Evolutionary conservation across 1,140 invertebrate species (phyloP).

Genomic region (Sminthurinus signatus): DNA sequence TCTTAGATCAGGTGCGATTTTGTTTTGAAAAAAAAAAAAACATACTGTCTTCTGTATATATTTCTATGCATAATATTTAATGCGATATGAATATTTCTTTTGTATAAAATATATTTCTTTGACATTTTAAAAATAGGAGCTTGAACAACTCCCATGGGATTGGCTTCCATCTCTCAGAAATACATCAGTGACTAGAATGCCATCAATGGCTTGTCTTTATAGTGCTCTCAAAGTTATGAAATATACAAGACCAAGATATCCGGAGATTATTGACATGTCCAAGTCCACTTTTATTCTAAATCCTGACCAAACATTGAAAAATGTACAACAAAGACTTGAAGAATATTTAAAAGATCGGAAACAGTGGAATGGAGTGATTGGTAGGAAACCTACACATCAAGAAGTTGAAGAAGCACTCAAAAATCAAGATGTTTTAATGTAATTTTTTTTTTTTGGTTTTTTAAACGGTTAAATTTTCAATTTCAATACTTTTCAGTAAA

Average conservation of each 20-base stretch:
- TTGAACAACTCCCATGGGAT: constrained; percentile 38
- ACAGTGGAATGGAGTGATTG: constrained; percentile 29
- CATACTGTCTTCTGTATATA: too few species aligned
- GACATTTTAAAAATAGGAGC: constrained; percentile 25
- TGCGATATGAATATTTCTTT: too few species aligned
- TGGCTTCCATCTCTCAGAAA: constrained; percentile 20
- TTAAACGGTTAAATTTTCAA: too few species aligned
- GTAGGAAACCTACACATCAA: constrained; percentile 8
- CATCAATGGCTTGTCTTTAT: constrained; percentile 27
- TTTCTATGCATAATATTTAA: too few species aligned
- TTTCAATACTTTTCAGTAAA: too few species aligned
- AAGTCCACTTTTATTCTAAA: constrained; percentile 32
- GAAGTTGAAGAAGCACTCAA: constrained; percentile 28
- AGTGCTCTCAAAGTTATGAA: constrained; percentile 4
- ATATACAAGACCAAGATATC: constrained; percentile 1
- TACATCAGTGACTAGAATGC: constrained; percentile 34
- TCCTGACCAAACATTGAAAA: constrained; percentile 30
- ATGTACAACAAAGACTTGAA: constrained; percentile 31
- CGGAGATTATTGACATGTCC: constrained; percentile 10
- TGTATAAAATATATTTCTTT: too few species aligned
- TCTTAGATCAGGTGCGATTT: constrained; percentile 36
- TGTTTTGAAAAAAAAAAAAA: too few species aligned
- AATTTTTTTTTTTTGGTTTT: too few species aligned
- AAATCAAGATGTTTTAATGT: constrained; percentile 32
- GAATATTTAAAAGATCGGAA: constrained; percentile 21